phyloP scores from a whole-genome alignment of 2,113 vertebrate genomes.

The Mormyrus lacerda region DNA sequence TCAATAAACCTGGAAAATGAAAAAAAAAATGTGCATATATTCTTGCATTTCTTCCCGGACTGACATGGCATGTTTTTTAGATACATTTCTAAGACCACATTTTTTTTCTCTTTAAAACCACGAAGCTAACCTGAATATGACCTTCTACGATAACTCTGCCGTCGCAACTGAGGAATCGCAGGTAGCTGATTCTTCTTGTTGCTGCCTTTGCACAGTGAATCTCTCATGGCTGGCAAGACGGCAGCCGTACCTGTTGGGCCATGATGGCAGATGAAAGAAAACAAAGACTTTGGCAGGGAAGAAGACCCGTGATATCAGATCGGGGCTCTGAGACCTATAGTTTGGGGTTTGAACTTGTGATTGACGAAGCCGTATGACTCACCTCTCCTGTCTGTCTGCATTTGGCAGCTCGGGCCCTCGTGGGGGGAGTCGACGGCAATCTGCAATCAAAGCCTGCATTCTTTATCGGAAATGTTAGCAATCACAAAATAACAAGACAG shows the following conservation, averaged over 20 bases:
- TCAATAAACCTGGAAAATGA: not conserved
- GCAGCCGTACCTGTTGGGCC: not conserved
- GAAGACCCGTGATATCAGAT: not conserved
- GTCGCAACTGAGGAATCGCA: not conserved
- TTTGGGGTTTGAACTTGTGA: not conserved
- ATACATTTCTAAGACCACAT: not conserved
- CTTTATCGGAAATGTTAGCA: slow-evolving; percentile 9
- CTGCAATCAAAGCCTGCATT: slow-evolving; percentile 11
- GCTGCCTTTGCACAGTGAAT: not conserved
- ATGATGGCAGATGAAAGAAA: not conserved
- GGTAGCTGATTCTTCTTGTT: not conserved
- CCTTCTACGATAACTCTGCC: not conserved
- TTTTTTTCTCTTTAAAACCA: not conserved
- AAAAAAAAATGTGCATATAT: not conserved
- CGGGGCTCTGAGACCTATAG: not conserved
- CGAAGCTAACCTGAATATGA: not conserved
- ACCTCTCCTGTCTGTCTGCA: not conserved
- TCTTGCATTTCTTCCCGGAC: not conserved
- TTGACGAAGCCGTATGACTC: not conserved
- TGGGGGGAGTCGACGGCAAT: not conserved
- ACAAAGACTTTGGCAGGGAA: not conserved
- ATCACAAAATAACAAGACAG: slow-evolving; percentile 10
- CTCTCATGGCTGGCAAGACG: not conserved
- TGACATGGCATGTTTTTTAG: not conserved
- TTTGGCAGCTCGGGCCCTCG: not conserved